Evolutionary conservation across 2,113 vertebrate species (phyloP).

Genomic region (Porphyrio hochstetteri): DNA sequence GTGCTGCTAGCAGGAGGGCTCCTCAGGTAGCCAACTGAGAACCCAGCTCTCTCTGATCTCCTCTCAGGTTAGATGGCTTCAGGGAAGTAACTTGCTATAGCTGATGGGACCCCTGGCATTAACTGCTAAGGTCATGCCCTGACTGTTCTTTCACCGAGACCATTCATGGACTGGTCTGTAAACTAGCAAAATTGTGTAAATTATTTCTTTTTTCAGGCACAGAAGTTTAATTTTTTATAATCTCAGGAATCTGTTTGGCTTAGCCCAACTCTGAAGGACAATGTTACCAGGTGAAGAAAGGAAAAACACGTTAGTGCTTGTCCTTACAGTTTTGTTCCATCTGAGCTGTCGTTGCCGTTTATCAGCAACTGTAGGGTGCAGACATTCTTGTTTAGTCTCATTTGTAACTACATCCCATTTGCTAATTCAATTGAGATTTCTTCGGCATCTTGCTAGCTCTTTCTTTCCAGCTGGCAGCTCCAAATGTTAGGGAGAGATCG

Average conservation of each 20-base stretch:
- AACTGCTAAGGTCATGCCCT: neutral
- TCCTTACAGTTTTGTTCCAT: neutral
- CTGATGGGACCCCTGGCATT: neutral
- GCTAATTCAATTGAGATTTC: neutral
- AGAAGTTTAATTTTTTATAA: neutral
- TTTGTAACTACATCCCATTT: neutral
- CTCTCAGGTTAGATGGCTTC: neutral
- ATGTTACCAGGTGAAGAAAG: fast-evolving
- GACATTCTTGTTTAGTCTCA: neutral
- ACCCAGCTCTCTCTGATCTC: neutral
- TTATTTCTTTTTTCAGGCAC: neutral
- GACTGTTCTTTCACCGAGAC: neutral
- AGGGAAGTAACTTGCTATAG: neutral
- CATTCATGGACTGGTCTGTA: neutral
- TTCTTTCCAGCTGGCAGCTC: neutral
- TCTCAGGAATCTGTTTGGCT: neutral
- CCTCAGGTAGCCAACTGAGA: neutral
- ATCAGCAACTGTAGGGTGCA: neutral
- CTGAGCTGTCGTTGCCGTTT: neutral
- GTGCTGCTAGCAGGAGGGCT: neutral
- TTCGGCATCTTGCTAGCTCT: neutral
- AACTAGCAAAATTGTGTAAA: neutral
- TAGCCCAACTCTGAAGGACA: neutral
- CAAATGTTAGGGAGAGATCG: neutral
- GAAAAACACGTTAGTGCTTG: neutral